Conservation (phyloP, 2,113 vertebrate genomes). For the Copsychus sechellarum region DNA sequence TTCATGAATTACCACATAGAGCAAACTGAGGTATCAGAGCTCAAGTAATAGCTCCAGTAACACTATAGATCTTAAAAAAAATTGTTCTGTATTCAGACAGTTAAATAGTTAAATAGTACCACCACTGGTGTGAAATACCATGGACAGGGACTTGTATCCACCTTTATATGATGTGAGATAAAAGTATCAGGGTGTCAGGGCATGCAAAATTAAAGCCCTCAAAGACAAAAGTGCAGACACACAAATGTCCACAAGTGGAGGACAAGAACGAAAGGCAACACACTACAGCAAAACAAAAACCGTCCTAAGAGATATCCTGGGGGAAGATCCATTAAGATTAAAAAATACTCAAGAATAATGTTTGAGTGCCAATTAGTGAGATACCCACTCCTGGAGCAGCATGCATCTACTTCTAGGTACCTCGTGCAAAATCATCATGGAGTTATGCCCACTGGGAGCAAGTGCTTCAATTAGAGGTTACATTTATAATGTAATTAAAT, state of each 20-base stretch:
- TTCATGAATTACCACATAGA: background rate
- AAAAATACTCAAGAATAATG: background rate
- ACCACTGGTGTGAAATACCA: background rate
- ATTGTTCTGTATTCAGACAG: background rate
- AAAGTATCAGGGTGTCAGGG: no score
- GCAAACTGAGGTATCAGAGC: background rate
- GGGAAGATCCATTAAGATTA: background rate
- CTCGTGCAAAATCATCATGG: background rate
- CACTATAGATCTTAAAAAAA: background rate
- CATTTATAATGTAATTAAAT: conserved; percentile 67
- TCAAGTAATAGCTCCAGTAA: background rate
- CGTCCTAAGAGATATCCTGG: background rate
- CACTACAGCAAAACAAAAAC: background rate
- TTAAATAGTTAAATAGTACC: background rate
- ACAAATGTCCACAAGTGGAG: background rate
- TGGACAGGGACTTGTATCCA: background rate
- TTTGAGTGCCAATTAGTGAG: conserved; percentile 33
- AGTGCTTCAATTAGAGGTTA: conserved; percentile 52
- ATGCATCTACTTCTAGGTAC: background rate
- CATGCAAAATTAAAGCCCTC: background rate
- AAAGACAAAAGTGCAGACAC: background rate
- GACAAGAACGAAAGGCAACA: background rate
- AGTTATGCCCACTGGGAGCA: conserved; percentile 6
- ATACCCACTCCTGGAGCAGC: background rate
- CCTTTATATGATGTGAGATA: background rate